Evolutionary conservation across 2,113 vertebrate species (phyloP).

Genomic region (Rutilus rutilus): DNA sequence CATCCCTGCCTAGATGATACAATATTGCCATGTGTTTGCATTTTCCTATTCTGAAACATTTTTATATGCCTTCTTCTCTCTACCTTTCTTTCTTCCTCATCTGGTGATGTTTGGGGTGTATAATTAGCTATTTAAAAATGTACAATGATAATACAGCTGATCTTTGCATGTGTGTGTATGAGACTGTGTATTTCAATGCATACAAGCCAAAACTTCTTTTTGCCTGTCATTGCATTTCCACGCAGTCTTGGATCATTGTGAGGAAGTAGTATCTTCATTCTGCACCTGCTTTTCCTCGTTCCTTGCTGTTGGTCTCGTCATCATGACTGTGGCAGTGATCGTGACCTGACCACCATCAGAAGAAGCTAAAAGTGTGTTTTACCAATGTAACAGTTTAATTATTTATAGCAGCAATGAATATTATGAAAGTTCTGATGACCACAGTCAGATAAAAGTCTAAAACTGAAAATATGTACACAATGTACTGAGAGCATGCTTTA

Average conservation of each 20-base stretch:
- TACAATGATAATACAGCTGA: not conserved
- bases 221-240: not conserved
- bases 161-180: not conserved
- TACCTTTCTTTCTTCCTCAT: not conserved
- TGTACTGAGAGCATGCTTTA: not conserved
- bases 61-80: not conserved
- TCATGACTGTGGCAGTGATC: constrained; percentile 25
- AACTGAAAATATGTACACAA: too few relatives aligned
- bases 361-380: constrained; percentile 18
- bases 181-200: not conserved
- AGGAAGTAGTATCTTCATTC: constrained; percentile 1
- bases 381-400: not conserved
- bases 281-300: constrained; percentile 12
- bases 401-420: not conserved
- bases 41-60: not conserved
- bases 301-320: constrained; percentile 15
- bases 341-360: not conserved
- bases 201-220: not conserved
- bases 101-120: not conserved
- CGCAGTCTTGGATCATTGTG: too few relatives aligned
- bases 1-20: not conserved
- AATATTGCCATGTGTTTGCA: not conserved
- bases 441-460: too few relatives aligned
- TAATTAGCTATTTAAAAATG: not conserved
- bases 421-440: not conserved